Evolutionary conservation across 2,888 invertebrate genomes (phyloP).

Genomic region (Biston betularia): DNA sequence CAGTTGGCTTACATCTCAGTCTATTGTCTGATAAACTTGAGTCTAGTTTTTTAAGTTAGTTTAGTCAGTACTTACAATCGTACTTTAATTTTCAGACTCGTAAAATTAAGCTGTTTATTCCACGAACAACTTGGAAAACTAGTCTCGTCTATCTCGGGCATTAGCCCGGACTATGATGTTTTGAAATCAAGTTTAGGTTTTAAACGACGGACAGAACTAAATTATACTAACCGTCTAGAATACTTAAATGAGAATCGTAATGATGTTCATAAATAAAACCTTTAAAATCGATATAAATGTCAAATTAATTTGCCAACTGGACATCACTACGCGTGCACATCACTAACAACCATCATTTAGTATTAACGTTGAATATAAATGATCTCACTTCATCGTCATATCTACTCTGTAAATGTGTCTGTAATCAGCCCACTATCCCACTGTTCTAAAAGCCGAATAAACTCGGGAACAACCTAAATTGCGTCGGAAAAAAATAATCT

Average conservation of each 20-base stretch:
- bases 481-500: too few species aligned
- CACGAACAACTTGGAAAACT: neutral
- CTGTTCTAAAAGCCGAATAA: neutral
- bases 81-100: neutral
- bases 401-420: slow-evolving; percentile 69
- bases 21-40: neutral
- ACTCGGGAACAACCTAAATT: neutral
- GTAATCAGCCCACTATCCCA: slow-evolving; percentile 8
- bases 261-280: neutral
- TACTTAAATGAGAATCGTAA: neutral
- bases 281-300: neutral
- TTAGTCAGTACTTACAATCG: neutral
- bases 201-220: neutral
- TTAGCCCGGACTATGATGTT: neutral
- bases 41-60: neutral
- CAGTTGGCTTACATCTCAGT: neutral
- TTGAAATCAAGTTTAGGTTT: neutral
- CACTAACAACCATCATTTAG: slow-evolving; percentile 73
- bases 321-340: slow-evolving; percentile 50
- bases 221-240: neutral
- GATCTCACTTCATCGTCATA: slow-evolving; percentile 84
- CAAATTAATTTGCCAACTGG: neutral
- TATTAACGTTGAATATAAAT: slow-evolving; percentile 83
- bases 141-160: neutral
- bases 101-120: too few species aligned